A percentile compares a stretch with the other conserved stretches of the same genome.
Conservation (phyloP, 2,797 vertebrate genomes). For the Rhinella marina region DNA sequence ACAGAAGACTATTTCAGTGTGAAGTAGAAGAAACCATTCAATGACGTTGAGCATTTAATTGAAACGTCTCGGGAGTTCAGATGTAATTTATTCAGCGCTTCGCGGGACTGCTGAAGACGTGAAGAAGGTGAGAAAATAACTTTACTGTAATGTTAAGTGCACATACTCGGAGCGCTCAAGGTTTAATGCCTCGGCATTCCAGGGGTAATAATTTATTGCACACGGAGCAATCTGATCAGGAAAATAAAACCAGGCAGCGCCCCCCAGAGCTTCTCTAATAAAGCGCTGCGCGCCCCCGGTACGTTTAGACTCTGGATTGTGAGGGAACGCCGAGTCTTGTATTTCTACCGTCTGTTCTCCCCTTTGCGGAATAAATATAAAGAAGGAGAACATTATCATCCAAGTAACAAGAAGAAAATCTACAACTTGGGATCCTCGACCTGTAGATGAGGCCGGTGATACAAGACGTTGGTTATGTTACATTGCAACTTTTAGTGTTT, state of each 20-base stretch:
- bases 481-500: too few relatives aligned
- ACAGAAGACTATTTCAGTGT: neutral
- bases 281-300: neutral
- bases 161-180: neutral
- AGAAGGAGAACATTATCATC: constrained; percentile 28
- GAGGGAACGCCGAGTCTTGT: neutral
- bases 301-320: neutral
- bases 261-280: neutral
- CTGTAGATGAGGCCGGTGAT: neutral
- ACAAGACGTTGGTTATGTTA: neutral
- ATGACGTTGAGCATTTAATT: constrained; percentile 21
- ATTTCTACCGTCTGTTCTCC: constrained; percentile 27
- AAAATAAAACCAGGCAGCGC: neutral
- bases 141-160: constrained; percentile 36
- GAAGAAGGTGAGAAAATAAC: constrained; percentile 35
- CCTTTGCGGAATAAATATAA: constrained; percentile 39
- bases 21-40: neutral
- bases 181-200: constrained; percentile 10
- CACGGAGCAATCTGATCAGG: neutral
- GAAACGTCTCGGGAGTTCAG: constrained; percentile 19
- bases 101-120: neutral
- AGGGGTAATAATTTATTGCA: constrained; percentile 38
- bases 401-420: neutral
- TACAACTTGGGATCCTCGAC: neutral
- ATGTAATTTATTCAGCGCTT: constrained; percentile 21